Evolutionary conservation across 2,888 invertebrate species (phyloP), one percentile per base, ranked within the genome.

Genomic region (Sphinx pinastri): DNA sequence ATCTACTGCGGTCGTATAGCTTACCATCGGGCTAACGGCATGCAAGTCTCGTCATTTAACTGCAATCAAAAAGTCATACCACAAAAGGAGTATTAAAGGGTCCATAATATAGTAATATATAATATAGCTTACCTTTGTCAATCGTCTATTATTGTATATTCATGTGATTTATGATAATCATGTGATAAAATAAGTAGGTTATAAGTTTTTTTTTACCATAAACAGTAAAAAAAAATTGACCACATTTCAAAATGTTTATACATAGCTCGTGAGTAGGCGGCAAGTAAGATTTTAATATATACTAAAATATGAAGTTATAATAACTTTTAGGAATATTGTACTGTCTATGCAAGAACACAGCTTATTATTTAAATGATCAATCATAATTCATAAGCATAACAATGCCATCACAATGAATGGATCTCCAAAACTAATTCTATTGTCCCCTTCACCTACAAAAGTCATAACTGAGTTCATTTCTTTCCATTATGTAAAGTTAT

Each of bases 321-420:
- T 59, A 59, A 31, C 59, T n/a, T 19, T 45, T 49, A 19, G 16
- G 13, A 12, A 63, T 31, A 38, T 38, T 16, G 11, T 19, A 49
- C 47, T 63, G 2, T 63, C 19, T 12, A 49, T 25, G 12, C 49
- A 63, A 2, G 25, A 10, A 16, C 12, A 45, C 25, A 57, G 12
- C 25, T 49, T 13, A 11, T 55, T 1, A 55, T 55, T 55, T 19
- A 55, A 19, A 19, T 49, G 19, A 49, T 63, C 47, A 49, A 47
- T 63, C 47, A 60, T 60, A 60, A 49, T 19, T 63, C 47, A 60
- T 60, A 60, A 49, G 49, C 63, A 63, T 63, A 49, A 63, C 47
- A 63, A 63, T 63, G 13, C 19, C 47, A 49, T 16, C 47, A 63
- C 47, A 47, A 49, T 19, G 49, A 63, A 19, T 49, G 60, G 60